phyloP scores from a whole-genome alignment of 2,888 invertebrate genomes.

The Amorpha juglandis region DNA sequence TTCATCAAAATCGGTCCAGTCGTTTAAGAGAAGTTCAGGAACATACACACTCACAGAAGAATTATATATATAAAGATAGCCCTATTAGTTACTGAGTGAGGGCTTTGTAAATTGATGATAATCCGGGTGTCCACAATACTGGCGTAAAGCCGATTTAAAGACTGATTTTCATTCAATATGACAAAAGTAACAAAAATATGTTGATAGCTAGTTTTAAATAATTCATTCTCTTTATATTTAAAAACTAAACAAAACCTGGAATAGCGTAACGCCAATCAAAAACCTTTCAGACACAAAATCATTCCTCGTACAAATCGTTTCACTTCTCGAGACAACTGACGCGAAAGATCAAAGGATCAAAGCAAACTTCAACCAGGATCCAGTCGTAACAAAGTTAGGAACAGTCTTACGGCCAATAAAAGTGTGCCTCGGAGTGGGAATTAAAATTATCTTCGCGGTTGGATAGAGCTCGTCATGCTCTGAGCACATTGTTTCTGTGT shows the following conservation, averaged over 20 bases:
- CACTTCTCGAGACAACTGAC: background rate
- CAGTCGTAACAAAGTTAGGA: slow-evolving; percentile 8
- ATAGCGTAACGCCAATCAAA: background rate
- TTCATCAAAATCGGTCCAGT: no score
- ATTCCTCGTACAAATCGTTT: background rate
- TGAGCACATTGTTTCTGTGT: slow-evolving; percentile 9
- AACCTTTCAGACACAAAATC: background rate
- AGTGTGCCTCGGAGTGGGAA: slow-evolving; percentile 11
- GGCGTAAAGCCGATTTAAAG: no score
- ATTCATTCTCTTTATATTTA: no score
- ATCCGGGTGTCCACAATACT: no score
- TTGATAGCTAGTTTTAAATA: no score
- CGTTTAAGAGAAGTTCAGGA: no score
- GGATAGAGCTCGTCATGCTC: slow-evolving; percentile 6
- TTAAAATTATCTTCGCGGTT: slow-evolving; percentile 18
- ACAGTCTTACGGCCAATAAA: slow-evolving; percentile 25
- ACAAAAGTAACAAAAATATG: no score
- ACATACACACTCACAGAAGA: no score
- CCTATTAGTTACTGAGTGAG: no score
- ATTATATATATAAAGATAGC: no score
- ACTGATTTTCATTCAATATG: no score
- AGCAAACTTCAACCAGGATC: background rate
- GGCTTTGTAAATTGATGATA: no score
- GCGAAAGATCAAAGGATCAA: slow-evolving; percentile 2
- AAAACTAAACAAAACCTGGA: background rate